Evolutionary conservation across 1,140 invertebrate species (phyloP), one percentile per base, ranked within the genome.

Genomic region (Cyclargus thomasi): DNA sequence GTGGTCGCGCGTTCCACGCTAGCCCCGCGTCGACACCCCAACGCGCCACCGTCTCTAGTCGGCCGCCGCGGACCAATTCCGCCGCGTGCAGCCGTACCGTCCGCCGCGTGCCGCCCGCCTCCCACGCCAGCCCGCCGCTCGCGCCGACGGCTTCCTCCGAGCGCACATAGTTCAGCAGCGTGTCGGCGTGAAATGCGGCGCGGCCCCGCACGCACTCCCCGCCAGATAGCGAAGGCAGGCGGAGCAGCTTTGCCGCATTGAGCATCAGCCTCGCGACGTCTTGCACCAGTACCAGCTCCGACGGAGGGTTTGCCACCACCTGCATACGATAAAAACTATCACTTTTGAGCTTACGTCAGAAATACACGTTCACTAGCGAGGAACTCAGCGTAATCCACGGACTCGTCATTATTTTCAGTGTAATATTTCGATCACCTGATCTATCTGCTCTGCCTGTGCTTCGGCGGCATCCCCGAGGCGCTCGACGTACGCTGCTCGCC

Each of bases 151-250:
- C 78, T 57, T 79, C 77, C 73, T 75, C 71, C 65, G 86, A 85
- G 55, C 85, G 80, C 21, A 89, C 65, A 62, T 86, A 86, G 72
- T 89, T 89, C 17, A 89, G 77, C 35, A 89, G 70, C 10, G 86
- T 85, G 67, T 87, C 83, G 0, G 86, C 85, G 67, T 89, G 83
- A 65, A 85, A 82, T 63, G 82, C 76, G 29, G 78, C 83, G 17
- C 67, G 22, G 59, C 77, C 81, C 39, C 57, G 39, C 11, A 59
- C 53, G 39, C 77, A 80, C 65, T 69, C 62, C 8, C 64, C 55
- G 11, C 18, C 10, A 2, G 73, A 77, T 57, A 81, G 70, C 36
- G 53, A 16, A 16, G 39, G 23, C 64, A 82, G 73, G 11, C 67
- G 68, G 2, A 63, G 64, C 62, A 75, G 63, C 23, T 79, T 79